Conservation (phyloP, 2,113 vertebrate genomes). For the Podarcis muralis region DNA sequence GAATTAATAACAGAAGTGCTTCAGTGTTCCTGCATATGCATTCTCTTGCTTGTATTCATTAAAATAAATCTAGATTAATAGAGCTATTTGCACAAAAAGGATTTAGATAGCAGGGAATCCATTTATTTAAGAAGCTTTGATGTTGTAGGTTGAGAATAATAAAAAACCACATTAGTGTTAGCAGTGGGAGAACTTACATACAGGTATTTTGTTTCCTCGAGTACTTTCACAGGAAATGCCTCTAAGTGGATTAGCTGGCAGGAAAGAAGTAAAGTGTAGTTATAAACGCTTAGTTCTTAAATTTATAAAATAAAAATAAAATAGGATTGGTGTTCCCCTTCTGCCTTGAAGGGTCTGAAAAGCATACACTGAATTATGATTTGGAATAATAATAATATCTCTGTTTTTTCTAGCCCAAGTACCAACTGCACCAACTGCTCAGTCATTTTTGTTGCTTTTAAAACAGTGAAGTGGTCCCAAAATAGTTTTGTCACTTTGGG, state of each 20-base stretch:
- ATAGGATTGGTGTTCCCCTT: conserved; percentile 15
- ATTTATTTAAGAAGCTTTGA: conserved; percentile 40
- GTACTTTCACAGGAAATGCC: background rate
- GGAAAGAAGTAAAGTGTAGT: conserved; percentile 15
- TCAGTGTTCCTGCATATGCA: background rate
- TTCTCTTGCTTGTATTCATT: conserved; percentile 25
- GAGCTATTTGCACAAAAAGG: conserved; percentile 38
- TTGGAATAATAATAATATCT: background rate
- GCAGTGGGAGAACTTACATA: background rate
- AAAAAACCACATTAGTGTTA: conserved; percentile 21
- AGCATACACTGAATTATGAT: background rate
- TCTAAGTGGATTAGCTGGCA: conserved; percentile 36
- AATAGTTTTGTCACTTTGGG: background rate
- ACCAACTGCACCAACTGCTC: background rate
- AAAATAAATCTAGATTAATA: conserved; percentile 62
- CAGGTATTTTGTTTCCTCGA: conserved; percentile 21
- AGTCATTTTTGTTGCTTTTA: background rate
- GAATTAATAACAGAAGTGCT: conserved; percentile 23
- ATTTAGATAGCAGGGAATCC: conserved; percentile 32
- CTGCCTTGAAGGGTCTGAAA: background rate
- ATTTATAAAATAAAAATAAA: conserved; percentile 39
- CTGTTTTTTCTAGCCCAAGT: background rate
- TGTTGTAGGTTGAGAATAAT: conserved; percentile 22
- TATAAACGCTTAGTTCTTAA: conserved; percentile 27
- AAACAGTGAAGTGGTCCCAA: background rate